Base-by-base conservation (phyloP, 2,888 invertebrate species). In the Mycalesis mineus region DNA sequence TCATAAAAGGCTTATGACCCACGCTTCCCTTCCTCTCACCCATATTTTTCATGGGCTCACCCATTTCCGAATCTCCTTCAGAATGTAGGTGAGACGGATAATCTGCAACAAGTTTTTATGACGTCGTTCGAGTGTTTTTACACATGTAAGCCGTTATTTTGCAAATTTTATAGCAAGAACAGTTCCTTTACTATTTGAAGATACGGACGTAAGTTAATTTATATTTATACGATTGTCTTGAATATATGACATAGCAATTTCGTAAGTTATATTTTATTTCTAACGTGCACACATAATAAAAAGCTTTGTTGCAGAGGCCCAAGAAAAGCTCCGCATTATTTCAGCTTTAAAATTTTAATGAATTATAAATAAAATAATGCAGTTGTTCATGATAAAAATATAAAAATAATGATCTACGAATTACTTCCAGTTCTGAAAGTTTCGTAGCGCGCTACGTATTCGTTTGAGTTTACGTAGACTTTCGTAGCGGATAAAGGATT, bases 1-100 rank as follows among this genome's bases (percentile, higher is more conserved):
- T 81, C 82, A 84, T 85, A 84, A 84, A 85, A 79, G 82, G 84
- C 82, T 81, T 82, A 84, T 76, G 75, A 79, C 73, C 74, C 76
- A 72, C 77, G 75, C 75, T 80, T 83, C 75, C 82, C 67, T 72
- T 78, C 78, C 76, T 77, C 72, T 72, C 70, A 79, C 77, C 80
- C 79, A 82, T 82, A 85, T 83, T 87, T 85, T 80, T 79, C 78
- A 78, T 77, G 78, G 77, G 78, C 72, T 75, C 75, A 75, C 75
- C 79, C 79, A 69, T 86, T 83, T 80, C 75, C 79, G 74, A 76
- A 77, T 75, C 74, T 76, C 77, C 78, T 77, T 74, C 67, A 72
- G 72, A 65, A 70, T 66, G 67, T 68, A 70, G 73, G 72, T 73
- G 73, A 74, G 65, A 62, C 68, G 66, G 62, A 62, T 68, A 63